Percentiles rank a stretch among this genome's conserved stretches.
phyloP scores from a whole-genome alignment of 2,888 invertebrate genomes.

The Corythucha ciliata region DNA sequence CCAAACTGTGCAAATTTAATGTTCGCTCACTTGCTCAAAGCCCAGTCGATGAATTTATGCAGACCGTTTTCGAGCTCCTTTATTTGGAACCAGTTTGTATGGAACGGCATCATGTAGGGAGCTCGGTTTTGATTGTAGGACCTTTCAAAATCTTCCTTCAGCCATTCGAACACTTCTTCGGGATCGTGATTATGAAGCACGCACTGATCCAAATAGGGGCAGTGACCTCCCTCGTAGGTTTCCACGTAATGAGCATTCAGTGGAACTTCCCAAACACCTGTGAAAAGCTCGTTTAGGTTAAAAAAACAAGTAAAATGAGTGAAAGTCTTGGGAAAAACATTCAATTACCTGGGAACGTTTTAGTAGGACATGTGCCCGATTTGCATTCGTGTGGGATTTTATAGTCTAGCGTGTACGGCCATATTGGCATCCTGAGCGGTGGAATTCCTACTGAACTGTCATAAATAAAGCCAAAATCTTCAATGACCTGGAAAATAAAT shows the following conservation, averaged over 20 bases:
- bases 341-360: slow-evolving; percentile 74
- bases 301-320: neutral
- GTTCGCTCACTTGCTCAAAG: slow-evolving; percentile 57
- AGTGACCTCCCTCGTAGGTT: slow-evolving; percentile 82
- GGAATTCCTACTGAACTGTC: slow-evolving; percentile 86
- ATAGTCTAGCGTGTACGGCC: slow-evolving; percentile 92
- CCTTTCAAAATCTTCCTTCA: slow-evolving; percentile 70
- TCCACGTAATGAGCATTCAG: slow-evolving; percentile 82
- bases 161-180: slow-evolving; percentile 72
- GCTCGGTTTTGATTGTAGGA: slow-evolving; percentile 61
- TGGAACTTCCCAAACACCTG: slow-evolving; percentile 86
- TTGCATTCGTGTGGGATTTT: slow-evolving; percentile 89
- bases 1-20: too few relatives aligned
- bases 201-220: slow-evolving; percentile 85
- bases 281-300: slow-evolving; percentile 16
- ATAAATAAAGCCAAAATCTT: slow-evolving; percentile 86
- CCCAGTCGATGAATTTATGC: slow-evolving; percentile 78
- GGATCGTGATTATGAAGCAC: slow-evolving; percentile 79
- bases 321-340: too few relatives aligned
- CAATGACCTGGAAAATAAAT: slow-evolving; percentile 55
- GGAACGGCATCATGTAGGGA: slow-evolving; percentile 91
- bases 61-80: slow-evolving; percentile 72
- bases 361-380: slow-evolving; percentile 82
- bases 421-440: slow-evolving; percentile 66
- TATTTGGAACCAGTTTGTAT: slow-evolving; percentile 93